A percentile compares a stretch with the other conserved stretches of the same genome.
Conservation (phyloP, 2,888 invertebrate species). For the Polylopha cassiicola region DNA sequence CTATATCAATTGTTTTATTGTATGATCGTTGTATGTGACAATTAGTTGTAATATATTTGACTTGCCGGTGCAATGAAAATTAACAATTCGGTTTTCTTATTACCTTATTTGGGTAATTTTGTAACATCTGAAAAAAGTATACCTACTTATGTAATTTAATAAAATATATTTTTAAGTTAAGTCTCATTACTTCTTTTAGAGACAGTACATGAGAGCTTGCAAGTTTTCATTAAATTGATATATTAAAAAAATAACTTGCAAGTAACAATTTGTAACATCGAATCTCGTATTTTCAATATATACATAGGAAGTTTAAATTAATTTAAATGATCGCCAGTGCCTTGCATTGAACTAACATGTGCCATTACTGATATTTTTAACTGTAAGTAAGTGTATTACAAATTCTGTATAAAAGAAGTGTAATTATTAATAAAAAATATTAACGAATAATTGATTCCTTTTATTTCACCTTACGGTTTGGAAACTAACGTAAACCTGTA, state of each 20-base stretch:
- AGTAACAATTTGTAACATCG: conserved; percentile 26
- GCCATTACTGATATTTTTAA: conserved; percentile 60
- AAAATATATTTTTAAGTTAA: conserved; percentile 10
- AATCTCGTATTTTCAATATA: conserved; percentile 23
- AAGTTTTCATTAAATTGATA: conserved; percentile 11
- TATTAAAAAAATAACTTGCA: conserved; percentile 23
- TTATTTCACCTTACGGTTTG: conserved; percentile 1
- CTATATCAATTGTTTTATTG: no score
- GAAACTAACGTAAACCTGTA: background rate
- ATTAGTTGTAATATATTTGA: conserved; percentile 6
- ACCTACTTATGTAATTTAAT: no score
- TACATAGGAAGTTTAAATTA: background rate
- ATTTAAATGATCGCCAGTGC: no score
- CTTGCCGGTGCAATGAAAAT: conserved; percentile 14
- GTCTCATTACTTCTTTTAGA: conserved; percentile 29
- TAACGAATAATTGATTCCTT: conserved; percentile 36
- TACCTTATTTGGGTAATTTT: no score
- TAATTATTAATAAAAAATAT: conserved; percentile 47
- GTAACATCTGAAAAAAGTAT: no score
- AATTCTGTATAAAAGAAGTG: conserved; percentile 35
- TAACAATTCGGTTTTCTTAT: conserved; percentile 8
- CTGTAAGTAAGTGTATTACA: conserved; percentile 31
- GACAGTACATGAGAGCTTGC: conserved; percentile 31
- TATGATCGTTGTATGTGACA: conserved; percentile 19
- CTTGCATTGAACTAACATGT: conserved; percentile 33